Conservation (phyloP, 2,113 vertebrate genomes). For the Cygnus buccinator region DNA sequence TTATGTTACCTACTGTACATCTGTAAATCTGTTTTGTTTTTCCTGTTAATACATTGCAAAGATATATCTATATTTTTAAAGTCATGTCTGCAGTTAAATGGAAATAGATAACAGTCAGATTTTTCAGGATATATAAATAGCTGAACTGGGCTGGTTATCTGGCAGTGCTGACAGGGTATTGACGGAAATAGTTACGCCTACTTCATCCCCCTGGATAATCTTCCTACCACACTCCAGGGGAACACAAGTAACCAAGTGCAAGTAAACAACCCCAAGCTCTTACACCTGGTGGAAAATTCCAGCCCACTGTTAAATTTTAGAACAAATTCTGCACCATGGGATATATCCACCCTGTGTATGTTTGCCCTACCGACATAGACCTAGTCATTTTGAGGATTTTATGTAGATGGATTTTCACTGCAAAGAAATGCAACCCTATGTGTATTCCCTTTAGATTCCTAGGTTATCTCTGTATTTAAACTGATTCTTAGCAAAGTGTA, state of each 20-base stretch:
- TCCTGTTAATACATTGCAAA: background rate
- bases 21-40: background rate
- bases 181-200: background rate
- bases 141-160: background rate
- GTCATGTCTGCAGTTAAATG: background rate
- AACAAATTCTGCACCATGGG: background rate
- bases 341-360: background rate
- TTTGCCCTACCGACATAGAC: background rate
- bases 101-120: background rate
- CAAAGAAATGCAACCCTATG: background rate
- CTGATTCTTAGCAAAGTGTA: background rate
- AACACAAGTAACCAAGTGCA: background rate
- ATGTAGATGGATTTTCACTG: background rate
- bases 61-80: background rate
- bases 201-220: slow-evolving; percentile 3
- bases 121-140: background rate
- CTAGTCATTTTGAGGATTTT: background rate
- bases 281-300: background rate
- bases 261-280: background rate
- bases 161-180: background rate
- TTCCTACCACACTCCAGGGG: background rate
- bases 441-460: background rate
- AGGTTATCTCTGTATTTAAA: background rate
- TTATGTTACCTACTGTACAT: background rate
- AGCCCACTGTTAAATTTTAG: background rate